Evolutionary conservation across 2,888 invertebrate species (phyloP).

Genomic region (Lasioglossum pauxillum): DNA sequence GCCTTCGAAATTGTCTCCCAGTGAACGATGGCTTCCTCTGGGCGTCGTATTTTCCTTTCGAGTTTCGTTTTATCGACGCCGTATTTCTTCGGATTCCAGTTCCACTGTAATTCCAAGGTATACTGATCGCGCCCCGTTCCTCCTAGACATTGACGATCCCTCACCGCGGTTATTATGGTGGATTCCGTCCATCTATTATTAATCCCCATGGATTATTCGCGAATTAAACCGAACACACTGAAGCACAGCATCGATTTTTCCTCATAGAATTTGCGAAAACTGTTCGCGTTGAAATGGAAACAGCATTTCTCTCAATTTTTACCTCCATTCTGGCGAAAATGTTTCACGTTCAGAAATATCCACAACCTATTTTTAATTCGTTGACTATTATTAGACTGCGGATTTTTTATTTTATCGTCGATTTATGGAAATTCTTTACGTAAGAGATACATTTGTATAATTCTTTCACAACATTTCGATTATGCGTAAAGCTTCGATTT

Average conservation of each 20-base stretch:
- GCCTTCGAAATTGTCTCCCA: slow-evolving; percentile 55
- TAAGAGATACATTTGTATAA: no score
- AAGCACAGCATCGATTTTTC: background rate
- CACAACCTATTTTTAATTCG: background rate
- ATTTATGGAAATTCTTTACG: no score
- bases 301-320: background rate
- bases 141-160: background rate
- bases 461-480: no score
- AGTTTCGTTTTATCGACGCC: slow-evolving; percentile 32
- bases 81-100: slow-evolving; percentile 13
- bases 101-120: slow-evolving; percentile 11
- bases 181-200: background rate
- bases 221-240: background rate
- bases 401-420: no score
- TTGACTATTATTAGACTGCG: background rate
- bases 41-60: slow-evolving; percentile 24
- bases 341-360: no score
- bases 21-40: slow-evolving; percentile 55
- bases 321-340: no score
- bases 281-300: no score
- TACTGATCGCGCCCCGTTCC: background rate
- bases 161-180: background rate
- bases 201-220: background rate
- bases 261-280: background rate
- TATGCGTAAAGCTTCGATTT: no score